Base-by-base conservation (phyloP, 2,113 vertebrate genomes). In the Hippocampus abdominalis region DNA sequence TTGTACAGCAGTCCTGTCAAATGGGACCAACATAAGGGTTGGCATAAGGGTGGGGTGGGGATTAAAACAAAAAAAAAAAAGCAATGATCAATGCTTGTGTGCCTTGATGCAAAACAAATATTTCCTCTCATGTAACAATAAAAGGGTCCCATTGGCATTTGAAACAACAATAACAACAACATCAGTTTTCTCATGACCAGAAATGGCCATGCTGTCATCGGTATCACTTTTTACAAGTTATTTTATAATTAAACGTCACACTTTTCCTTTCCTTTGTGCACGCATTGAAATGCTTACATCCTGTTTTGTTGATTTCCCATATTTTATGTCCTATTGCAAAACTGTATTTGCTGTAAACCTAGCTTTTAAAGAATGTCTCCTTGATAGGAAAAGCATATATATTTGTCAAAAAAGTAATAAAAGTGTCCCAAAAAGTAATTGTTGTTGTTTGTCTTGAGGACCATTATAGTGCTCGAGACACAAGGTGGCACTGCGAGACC, bases 361-460 rank as follows among this genome's bases (percentile, higher is more conserved):
- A 87, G 90, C 87, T 89, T 88, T 89, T 72, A 87, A 88, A 91
- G 86, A 84, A 88, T 89, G 86, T 91, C 89, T 90, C 88, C 85
- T 86, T 74, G 48, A 76, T 81, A 86, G 87, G 87, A 83, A 88
- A 89, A 85, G 76, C 82, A 90, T 91, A 91, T 92, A 92, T 93
- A 92, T 93, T 92, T 93, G 92, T 92, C 91, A 90, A 91, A 92
- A 91, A 93, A 91, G 81, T 81, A 92, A 90, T 89, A 90, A 92
- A 91, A 91, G 75, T 60, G 72, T 88, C 79, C 72, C 84, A 91
- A 91, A 89, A 83, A 89, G 83, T 11, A 39, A 21, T 72, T 69
- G 32, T 74, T 64, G 11, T 59, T 3, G n/a, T 48, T 36, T 48
- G 51, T 53, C 20, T 12, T 61, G 16, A 4, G 1, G 15, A 40